Conservation (phyloP, 1,140 invertebrate species). For the Lamellibrachia luymesi region DNA sequence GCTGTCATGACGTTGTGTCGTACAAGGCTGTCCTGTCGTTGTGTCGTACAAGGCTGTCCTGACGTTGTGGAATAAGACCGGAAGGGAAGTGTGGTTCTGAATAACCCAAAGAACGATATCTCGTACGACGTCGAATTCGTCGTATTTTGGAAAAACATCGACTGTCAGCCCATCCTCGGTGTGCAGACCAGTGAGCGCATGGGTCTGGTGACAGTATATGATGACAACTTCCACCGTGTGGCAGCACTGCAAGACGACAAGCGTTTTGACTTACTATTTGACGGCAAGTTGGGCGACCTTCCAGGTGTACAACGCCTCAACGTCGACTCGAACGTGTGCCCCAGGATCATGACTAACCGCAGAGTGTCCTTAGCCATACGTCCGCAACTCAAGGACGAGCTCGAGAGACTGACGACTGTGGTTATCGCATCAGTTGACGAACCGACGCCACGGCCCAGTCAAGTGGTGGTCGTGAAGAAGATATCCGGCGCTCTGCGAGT, state of each 20-base stretch:
- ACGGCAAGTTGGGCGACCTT: not conserved
- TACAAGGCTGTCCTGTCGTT: too few relatives aligned
- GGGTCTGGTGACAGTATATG: too few relatives aligned
- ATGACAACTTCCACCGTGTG: not conserved
- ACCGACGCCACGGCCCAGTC: not conserved
- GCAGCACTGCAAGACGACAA: not conserved
- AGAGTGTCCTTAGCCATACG: not conserved
- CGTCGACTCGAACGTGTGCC: not conserved
- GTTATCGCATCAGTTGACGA: not conserved
- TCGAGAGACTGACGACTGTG: not conserved
- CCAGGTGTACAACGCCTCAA: not conserved
- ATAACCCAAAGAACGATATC: too few relatives aligned
- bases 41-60: too few relatives aligned
- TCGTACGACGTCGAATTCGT: too few relatives aligned
- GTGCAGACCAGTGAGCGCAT: too few relatives aligned
- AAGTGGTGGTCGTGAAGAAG: not conserved
- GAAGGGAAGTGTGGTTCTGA: too few relatives aligned
- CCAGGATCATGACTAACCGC: not conserved
- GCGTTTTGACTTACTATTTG: not conserved
- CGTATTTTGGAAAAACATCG: too few relatives aligned
- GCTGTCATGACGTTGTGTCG: too few relatives aligned
- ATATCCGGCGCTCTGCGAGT: not conserved
- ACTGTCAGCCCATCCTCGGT: too few relatives aligned
- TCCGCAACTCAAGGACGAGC: not conserved
- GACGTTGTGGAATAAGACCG: too few relatives aligned